These are phyloP conservation scores for Columba guinea DNA, from an alignment of 2,797 vertebrate genomes.

Conservation along the genomic window DNA sequence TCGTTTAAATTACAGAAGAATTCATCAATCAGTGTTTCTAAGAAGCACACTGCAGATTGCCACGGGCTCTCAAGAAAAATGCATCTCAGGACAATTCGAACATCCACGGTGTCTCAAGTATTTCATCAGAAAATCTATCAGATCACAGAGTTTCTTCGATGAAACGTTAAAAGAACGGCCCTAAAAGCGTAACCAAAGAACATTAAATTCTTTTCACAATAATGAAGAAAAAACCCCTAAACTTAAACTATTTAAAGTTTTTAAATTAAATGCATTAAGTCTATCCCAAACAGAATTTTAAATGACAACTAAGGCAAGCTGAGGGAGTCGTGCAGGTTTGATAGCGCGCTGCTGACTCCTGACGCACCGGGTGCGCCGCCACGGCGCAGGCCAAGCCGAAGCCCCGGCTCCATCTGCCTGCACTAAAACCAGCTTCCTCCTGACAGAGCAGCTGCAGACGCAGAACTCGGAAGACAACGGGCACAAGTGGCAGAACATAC, in stretches of 20 bases:
- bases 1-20: constrained; percentile 58
- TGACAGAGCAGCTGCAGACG: not conserved
- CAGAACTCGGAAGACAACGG: not conserved
- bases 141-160: not conserved
- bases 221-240: not conserved
- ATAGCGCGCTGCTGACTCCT: not conserved
- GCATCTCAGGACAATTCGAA: constrained; percentile 35
- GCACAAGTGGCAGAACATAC: not conserved
- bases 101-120: not conserved
- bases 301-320: not conserved
- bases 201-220: not conserved
- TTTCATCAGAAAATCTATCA: constrained; percentile 33
- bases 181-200: not conserved
- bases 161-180: not conserved
- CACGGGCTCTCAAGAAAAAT: constrained; percentile 29
- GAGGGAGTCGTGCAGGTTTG: fast-evolving
- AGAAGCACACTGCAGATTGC: constrained; percentile 9
- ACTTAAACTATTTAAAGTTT: not conserved
- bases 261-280: not conserved
- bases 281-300: not conserved
- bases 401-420: not conserved
- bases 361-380: fast-evolving
- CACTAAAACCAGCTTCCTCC: not conserved
- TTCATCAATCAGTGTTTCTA: constrained; percentile 48
- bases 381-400: not conserved